Conservation (phyloP, 2,797 vertebrate genomes). For the Borostomias antarcticus region DNA sequence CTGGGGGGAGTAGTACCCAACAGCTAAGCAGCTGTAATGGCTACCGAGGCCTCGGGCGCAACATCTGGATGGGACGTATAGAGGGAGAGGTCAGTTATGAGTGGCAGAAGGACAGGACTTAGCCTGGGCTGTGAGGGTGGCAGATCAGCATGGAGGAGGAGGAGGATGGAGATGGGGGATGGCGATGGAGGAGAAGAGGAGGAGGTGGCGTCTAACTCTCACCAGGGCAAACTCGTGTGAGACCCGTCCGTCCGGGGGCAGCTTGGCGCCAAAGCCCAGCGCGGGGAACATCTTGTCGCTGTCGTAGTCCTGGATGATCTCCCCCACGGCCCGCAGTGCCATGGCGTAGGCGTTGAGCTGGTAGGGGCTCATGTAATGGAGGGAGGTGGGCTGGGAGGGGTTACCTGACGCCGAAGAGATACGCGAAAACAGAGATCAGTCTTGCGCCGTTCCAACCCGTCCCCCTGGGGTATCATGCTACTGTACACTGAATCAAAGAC, state of each 20-base stretch:
- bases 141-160: neutral
- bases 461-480: slow-evolving; percentile 29
- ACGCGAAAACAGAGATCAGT: slow-evolving; percentile 49
- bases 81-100: neutral
- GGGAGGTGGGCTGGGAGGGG: slow-evolving; percentile 94
- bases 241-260: slow-evolving; percentile 94
- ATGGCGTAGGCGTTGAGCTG: slow-evolving; percentile 96
- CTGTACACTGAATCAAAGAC: neutral
- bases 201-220: slow-evolving; percentile 66
- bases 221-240: slow-evolving; percentile 98
- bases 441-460: slow-evolving; percentile 38
- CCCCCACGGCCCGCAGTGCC: slow-evolving; percentile 93
- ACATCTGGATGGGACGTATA: slow-evolving; percentile 58
- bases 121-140: neutral
- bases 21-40: slow-evolving; percentile 58
- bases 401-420: slow-evolving; percentile 78
- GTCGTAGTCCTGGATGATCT: slow-evolving; percentile 99
- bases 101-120: neutral
- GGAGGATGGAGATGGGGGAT: slow-evolving; percentile 7
- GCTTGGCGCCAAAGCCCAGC: slow-evolving; percentile 94
- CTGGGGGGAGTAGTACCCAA: slow-evolving; percentile 50
- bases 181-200: slow-evolving; percentile 16
- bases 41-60: slow-evolving; percentile 49
- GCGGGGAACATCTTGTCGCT: slow-evolving; percentile 99
- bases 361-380: slow-evolving; percentile 98